Evolutionary conservation across 2,888 invertebrate species (phyloP), one percentile per base, ranked within the genome.

Genomic region (Morpho achilles): DNA sequence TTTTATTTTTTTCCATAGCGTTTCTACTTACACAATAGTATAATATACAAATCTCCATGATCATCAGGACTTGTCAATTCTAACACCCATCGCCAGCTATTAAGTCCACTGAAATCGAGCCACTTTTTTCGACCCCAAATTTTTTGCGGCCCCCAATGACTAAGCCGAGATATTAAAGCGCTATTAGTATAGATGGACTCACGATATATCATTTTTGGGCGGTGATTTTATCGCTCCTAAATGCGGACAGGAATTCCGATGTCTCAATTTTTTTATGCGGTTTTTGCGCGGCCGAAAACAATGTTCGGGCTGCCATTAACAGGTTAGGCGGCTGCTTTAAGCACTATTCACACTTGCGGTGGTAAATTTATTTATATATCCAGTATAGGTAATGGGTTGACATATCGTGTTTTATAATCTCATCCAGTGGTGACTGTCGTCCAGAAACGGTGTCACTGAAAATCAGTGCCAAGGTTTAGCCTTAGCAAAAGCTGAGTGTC

Each of bases 151-250:
- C 60, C 53, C 58, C 65, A 74, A 82, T 87, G 84, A 87, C 82
- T 87, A 83, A 87, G 75, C 75, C 76, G 64, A 69, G 80, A 80
- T 83, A 89, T 90, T 90, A 89, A 87, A 90, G 87, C 69, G 85
- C 87, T 87, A 89, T 90, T 90, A 90, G 86, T 80, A 77, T 79
- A 82, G 78, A 80, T 76, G 79, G 74, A 69, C 70, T 74, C 69
- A 73, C 80, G 72, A 86, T 87, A 87, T 87, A 87, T 88, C 87
- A 88, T 85, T 80, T 71, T 67, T 68, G 75, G 79, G 82, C 80
- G 79, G 79, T 77, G 82, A 85, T 85, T 82, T 84, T 84, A 87
- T 84, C 84, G 79, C 77, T 72, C 69, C 74, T 82, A 85, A 88
- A 87, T 80, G 79, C 79, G 82, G 75, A 80, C 82, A 82, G 79